Conservation (phyloP, 2,797 vertebrate species). For the Sandelia bainsii region DNA sequence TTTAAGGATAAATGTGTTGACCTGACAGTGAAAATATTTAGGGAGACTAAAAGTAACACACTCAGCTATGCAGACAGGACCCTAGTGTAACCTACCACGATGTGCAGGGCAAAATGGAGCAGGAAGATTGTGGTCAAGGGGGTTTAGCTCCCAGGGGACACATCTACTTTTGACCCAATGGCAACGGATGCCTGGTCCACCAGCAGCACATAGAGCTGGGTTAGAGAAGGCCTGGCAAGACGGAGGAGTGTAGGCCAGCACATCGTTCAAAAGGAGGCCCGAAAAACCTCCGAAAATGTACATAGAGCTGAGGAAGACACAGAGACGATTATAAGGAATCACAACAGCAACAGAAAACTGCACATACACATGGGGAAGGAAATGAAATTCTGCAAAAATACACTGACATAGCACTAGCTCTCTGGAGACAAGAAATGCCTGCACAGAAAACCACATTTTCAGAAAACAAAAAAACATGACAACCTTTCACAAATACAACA, state of each 20-base stretch:
- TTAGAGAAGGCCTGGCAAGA: slow-evolving; percentile 90
- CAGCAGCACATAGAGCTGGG: slow-evolving; percentile 85
- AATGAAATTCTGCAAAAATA: not conserved
- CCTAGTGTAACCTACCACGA: slow-evolving; percentile 43
- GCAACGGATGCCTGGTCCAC: slow-evolving; percentile 91
- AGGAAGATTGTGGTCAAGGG: slow-evolving; percentile 73
- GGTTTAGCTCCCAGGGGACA: slow-evolving; percentile 87
- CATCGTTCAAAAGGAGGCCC: slow-evolving; percentile 91
- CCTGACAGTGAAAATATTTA: not conserved
- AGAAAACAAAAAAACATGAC: not conserved
- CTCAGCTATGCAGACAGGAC: not conserved
- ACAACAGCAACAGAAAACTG: not conserved
- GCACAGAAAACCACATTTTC: not conserved
- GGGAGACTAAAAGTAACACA: too few species aligned
- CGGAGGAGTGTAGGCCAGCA: slow-evolving; percentile 92
- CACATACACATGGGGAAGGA: not conserved
- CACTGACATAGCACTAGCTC: not conserved
- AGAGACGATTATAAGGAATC: not conserved
- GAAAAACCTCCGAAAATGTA: slow-evolving; percentile 96
- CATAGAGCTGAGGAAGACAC: slow-evolving; percentile 86
- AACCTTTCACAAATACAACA: slow-evolving; percentile 31
- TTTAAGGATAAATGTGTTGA: not conserved
- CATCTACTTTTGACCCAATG: slow-evolving; percentile 89
- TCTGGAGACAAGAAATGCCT: not conserved
- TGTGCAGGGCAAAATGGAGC: slow-evolving; percentile 84